These are phyloP conservation scores for Chauna torquata DNA, from an alignment of 2,113 vertebrate genomes.

Conservation along the genomic window DNA sequence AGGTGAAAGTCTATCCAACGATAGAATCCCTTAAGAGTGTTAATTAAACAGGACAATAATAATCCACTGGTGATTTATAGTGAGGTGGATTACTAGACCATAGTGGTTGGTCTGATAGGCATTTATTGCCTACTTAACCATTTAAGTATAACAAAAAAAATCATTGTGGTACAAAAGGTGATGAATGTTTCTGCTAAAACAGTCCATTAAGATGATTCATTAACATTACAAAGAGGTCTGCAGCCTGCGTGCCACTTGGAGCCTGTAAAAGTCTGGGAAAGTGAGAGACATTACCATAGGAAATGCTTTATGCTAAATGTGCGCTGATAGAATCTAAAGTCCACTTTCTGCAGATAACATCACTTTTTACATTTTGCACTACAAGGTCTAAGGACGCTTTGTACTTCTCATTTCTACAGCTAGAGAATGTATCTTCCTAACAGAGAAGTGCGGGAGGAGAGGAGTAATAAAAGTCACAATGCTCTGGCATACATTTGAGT, in stretches of 20 bases:
- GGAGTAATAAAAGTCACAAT: constrained; percentile 59
- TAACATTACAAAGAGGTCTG: constrained; percentile 70
- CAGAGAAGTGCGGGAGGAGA: constrained; percentile 5
- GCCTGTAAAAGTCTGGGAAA: constrained; percentile 55
- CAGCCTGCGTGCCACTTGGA: constrained; percentile 63
- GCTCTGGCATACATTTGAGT: not conserved
- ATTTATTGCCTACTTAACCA: constrained; percentile 77
- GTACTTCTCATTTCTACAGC: constrained; percentile 43
- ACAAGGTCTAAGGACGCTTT: constrained; percentile 62
- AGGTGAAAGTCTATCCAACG: constrained; percentile 52
- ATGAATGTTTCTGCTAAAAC: constrained; percentile 75
- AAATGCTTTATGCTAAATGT: constrained; percentile 61
- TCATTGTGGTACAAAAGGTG: constrained; percentile 73
- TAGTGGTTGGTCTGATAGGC: constrained; percentile 70
- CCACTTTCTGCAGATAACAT: constrained; percentile 70
- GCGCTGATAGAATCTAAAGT: constrained; percentile 66
- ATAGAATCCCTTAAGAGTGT: constrained; percentile 55
- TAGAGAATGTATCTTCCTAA: constrained; percentile 36
- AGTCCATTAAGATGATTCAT: constrained; percentile 79
- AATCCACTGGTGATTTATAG: constrained; percentile 69
- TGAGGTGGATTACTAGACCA: constrained; percentile 59
- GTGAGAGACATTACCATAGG: constrained; percentile 62
- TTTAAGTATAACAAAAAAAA: constrained; percentile 74
- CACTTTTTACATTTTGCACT: constrained; percentile 65
- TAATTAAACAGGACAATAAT: constrained; percentile 72